phyloP scores from a whole-genome alignment of 1,140 invertebrate species.

The Neotoxoptera formosana region DNA sequence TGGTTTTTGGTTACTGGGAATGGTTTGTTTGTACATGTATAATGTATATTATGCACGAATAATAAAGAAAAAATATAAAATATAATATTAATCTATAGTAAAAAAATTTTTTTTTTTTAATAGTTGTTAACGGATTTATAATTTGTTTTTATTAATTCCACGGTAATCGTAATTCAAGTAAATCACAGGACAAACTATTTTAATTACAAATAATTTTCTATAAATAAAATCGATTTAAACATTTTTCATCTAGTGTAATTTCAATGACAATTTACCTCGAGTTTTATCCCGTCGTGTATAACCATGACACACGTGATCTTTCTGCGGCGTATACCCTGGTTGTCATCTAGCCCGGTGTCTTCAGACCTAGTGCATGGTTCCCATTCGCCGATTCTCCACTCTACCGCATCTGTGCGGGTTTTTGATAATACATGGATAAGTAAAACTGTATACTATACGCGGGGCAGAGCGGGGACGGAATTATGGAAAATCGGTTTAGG shows the following conservation, averaged over 20 bases:
- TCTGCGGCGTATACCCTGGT: constrained; percentile 61
- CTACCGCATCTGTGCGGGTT: constrained; percentile 61
- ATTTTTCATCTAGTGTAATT: background rate
- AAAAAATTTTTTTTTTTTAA: no score
- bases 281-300: constrained; percentile 59
- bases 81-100: background rate
- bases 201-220: background rate
- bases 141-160: background rate
- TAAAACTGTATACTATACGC: background rate
- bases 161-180: background rate
- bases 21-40: background rate
- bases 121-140: background rate
- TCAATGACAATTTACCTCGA: constrained; percentile 37
- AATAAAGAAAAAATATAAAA: background rate
- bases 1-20: background rate
- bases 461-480: background rate
- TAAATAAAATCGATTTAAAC: background rate
- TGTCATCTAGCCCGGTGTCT: constrained; percentile 55
- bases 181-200: background rate
- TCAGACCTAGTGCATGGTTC: constrained; percentile 61
- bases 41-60: background rate
- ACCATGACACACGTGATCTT: constrained; percentile 62
- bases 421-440: background rate
- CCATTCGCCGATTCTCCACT: constrained; percentile 63
- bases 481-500: background rate